phyloP scores from a whole-genome alignment of 2,797 vertebrate genomes.

The Poeciliopsis turneri region DNA sequence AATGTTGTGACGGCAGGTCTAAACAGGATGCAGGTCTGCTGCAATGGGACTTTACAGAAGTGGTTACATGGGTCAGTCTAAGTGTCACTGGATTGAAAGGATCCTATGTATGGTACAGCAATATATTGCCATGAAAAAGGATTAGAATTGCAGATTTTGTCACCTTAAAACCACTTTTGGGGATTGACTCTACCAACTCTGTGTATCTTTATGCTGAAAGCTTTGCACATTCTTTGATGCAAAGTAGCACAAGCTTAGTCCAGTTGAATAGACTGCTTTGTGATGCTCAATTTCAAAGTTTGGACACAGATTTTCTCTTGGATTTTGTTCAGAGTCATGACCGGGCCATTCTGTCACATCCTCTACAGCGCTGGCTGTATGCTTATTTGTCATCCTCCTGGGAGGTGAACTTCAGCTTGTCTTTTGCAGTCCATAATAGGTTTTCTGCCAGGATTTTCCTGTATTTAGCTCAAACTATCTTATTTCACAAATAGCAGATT shows the following conservation, averaged over 20 bases:
- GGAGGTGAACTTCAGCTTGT: not conserved
- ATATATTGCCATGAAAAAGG: not conserved
- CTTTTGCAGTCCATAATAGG: not conserved
- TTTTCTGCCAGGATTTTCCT: not conserved
- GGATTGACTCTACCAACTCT: not conserved
- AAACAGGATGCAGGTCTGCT: slow-evolving; percentile 73
- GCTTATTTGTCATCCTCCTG: not conserved
- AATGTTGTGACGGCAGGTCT: slow-evolving; percentile 65
- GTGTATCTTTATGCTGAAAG: not conserved
- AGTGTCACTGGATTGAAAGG: slow-evolving; percentile 14
- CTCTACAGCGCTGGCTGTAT: not conserved
- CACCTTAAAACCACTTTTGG: not conserved
- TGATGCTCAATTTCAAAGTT: not conserved
- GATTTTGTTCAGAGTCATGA: not conserved
- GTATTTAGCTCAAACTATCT: not conserved
- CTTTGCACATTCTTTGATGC: not conserved
- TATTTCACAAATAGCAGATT: not conserved
- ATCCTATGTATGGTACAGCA: slow-evolving; percentile 7
- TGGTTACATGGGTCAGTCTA: slow-evolving; percentile 29
- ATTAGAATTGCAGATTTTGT: not conserved
- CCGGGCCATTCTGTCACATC: not conserved
- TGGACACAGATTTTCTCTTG: not conserved
- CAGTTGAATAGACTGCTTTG: not conserved
- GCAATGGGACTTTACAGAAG: slow-evolving; percentile 47
- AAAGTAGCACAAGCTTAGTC: not conserved